Base-by-base conservation (phyloP, 2,113 vertebrate species). In the Eira barbara region DNA sequence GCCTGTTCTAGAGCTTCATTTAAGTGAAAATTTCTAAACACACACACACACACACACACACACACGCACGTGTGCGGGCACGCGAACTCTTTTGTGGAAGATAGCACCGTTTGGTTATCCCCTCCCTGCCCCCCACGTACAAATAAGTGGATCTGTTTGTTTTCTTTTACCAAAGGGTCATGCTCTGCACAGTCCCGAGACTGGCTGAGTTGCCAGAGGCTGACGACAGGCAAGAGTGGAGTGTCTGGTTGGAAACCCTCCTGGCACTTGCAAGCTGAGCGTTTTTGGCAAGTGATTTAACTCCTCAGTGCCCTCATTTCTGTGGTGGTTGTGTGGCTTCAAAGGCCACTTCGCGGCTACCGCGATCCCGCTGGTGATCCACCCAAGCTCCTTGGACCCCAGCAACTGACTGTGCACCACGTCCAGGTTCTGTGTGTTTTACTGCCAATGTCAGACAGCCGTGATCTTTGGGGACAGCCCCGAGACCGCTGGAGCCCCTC, bases 281-380 rank as follows among this genome's bases (percentile, higher is more conserved):
- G 18, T 17, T 45, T 36, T 18, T 17, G 31, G 65, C 55, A 79
- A 61, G 39, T 69, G 34, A 57, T 1, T 67, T 10, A 42, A 79
- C 29, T 8, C 39, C 36, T 39, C 6, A 20, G 63, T 23, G 78
- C 61, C 55, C 27, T 29, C 34, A 9, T 57, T 34, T 88, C 74
- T 78, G 42, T 18, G 27, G 34, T 10, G 47, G 34, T 5, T 39
- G 25, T 27, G 34, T 25, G 65, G 57, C 57, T 61, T 14, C 13
- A 6, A 0, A 1, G 31, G 29, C 18, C 13, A 14, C 1, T 15
- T 1, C 13, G 67, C 39, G 67, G 29, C 52, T 2, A 14, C 21
- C 14, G 29, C 0, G 0, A 27, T 11, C 61, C 27, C 2, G 4
- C 18, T 1, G 47, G 36, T 0, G 57, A 27, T 21, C 55, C 1